Percentiles rank a stretch among this genome's conserved stretches.
These are phyloP conservation scores for Chymomyza costata DNA, from an alignment of 1,140 invertebrate species.

Conservation along the genomic window DNA sequence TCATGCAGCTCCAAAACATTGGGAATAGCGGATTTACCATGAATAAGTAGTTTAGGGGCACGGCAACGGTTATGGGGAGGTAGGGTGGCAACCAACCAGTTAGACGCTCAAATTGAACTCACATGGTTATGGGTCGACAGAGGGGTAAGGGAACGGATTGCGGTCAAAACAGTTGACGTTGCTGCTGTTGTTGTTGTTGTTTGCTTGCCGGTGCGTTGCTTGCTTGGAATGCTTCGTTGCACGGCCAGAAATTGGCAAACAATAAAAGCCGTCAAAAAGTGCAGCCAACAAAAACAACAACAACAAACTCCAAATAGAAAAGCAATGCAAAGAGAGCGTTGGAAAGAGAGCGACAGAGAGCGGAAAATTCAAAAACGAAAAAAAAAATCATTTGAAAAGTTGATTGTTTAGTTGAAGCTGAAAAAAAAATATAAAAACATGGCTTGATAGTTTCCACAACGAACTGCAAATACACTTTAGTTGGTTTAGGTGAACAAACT, in stretches of 20 bases:
- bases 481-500: neutral
- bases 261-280: constrained; percentile 73
- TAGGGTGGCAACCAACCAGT: constrained; percentile 39
- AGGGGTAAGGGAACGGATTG: constrained; percentile 10
- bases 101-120: constrained; percentile 38
- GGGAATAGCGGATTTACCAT: constrained; percentile 62
- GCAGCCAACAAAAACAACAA: constrained; percentile 39
- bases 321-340: constrained; percentile 32
- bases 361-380: constrained; percentile 15
- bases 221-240: constrained; percentile 59
- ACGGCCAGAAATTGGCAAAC: constrained; percentile 69
- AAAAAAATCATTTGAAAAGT: constrained; percentile 70
- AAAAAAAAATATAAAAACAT: constrained; percentile 57
- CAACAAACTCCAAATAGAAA: constrained; percentile 47
- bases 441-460: too few relatives aligned
- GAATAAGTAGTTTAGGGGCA: constrained; percentile 23
- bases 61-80: neutral
- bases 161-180: constrained; percentile 34
- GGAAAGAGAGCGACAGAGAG: constrained; percentile 7
- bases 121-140: constrained; percentile 11
- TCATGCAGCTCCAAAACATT: constrained; percentile 38
- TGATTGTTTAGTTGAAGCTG: constrained; percentile 73
- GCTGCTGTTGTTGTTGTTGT: too few relatives aligned
- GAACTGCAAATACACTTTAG: neutral
- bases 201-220: constrained; percentile 55